A percentile compares a stretch with the other conserved stretches of the same genome.
These are phyloP conservation scores for Tinea pellionella DNA, from an alignment of 2,888 invertebrate species.

Conservation along the genomic window DNA sequence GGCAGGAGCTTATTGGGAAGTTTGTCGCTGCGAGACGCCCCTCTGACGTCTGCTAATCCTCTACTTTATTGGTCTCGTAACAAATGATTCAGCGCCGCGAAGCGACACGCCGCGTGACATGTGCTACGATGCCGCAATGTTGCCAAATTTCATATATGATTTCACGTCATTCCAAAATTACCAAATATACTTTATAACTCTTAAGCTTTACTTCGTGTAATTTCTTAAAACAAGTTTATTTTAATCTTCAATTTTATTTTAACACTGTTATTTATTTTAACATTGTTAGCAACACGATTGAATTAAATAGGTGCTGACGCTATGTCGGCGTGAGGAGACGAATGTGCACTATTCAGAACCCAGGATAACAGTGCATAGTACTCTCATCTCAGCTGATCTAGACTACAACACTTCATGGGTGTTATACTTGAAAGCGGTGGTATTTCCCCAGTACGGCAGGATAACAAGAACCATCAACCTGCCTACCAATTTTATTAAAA, in stretches of 20 bases:
- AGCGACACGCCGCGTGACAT: conserved; percentile 18
- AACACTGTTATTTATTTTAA: too few relatives aligned
- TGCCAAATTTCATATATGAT: conserved; percentile 2
- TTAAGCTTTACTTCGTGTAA: background rate
- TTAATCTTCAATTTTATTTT: background rate
- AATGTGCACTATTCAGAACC: too few relatives aligned
- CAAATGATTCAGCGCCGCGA: conserved; percentile 42
- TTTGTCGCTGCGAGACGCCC: conserved; percentile 40
- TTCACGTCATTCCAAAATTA: background rate
- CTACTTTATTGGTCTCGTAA: conserved; percentile 55
- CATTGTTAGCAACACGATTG: too few relatives aligned
- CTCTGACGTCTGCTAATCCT: conserved; percentile 51
- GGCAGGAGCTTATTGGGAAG: conserved; percentile 58
- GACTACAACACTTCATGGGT: too few relatives aligned
- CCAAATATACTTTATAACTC: background rate
- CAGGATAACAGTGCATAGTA: too few relatives aligned
- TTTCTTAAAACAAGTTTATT: conserved; percentile 8
- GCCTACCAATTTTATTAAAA: too few relatives aligned
- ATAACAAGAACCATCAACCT: too few relatives aligned
- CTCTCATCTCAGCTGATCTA: too few relatives aligned
- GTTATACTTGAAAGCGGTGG: too few relatives aligned
- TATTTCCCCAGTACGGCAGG: too few relatives aligned
- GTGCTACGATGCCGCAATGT: conserved; percentile 20
- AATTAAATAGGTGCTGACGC: too few relatives aligned
- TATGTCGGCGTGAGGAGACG: too few relatives aligned